Conservation (phyloP, 2,888 invertebrate species). For the Drosophila mercatorum region DNA sequence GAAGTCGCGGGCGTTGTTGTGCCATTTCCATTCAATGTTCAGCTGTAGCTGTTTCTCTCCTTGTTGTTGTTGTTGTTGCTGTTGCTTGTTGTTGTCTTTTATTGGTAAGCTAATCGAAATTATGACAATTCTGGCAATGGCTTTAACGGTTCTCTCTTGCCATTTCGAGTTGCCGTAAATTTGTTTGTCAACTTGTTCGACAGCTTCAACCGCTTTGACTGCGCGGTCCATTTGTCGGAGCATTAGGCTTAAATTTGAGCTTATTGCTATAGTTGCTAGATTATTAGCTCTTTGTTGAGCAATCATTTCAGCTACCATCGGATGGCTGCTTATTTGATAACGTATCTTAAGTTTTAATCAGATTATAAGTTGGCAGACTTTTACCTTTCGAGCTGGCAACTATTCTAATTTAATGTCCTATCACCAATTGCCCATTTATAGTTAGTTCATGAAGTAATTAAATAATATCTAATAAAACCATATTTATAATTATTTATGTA, state of each 20-base stretch:
- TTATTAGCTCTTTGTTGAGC: no score
- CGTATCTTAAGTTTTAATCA: no score
- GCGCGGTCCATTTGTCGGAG: constrained; percentile 22
- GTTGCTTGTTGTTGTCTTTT: constrained; percentile 48
- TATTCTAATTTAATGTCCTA: no score
- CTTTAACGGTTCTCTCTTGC: constrained; percentile 59
- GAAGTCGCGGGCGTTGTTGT: constrained; percentile 73
- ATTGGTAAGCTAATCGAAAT: constrained; percentile 71
- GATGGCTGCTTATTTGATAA: no score
- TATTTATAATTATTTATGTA: neutral
- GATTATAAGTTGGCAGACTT: no score
- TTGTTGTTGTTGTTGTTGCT: constrained; percentile 33
- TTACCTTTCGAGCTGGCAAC: no score
- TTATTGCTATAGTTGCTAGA: neutral
- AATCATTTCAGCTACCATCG: no score
- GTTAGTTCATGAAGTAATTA: neutral
- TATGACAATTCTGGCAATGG: constrained; percentile 73
- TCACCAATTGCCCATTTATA: no score
- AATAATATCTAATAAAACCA: neutral
- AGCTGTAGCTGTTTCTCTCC: constrained; percentile 11
- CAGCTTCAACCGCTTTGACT: constrained; percentile 29
- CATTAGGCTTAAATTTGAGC: neutral
- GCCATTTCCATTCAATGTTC: constrained; percentile 42
- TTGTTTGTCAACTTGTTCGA: constrained; percentile 78
- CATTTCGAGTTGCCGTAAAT: constrained; percentile 66